phyloP scores from a whole-genome alignment of 2,888 invertebrate genomes.

The Smittia sp. region DNA sequence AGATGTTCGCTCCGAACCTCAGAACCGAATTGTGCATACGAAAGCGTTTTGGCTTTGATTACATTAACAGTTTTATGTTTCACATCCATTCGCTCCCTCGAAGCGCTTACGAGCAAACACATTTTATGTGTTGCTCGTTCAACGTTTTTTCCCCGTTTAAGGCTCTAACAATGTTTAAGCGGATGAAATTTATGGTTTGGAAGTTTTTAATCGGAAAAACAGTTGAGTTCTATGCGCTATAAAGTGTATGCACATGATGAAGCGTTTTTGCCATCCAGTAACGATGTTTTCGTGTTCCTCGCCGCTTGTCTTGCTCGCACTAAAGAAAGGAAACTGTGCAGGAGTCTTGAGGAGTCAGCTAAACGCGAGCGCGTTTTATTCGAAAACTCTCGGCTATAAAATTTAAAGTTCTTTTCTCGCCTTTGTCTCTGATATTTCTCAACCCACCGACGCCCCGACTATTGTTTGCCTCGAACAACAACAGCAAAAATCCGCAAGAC shows the following conservation, averaged over 20 bases:
- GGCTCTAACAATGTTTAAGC: slow-evolving; percentile 10
- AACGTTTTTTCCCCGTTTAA: background rate
- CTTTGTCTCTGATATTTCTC: background rate
- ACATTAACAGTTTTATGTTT: slow-evolving; percentile 18
- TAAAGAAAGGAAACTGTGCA: too few relatives aligned
- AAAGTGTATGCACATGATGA: background rate
- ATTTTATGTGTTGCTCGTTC: slow-evolving; percentile 21
- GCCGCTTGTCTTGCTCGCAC: too few relatives aligned
- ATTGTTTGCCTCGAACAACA: background rate
- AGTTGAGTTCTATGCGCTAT: slow-evolving; percentile 21
- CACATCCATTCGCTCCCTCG: background rate
- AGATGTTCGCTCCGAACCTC: background rate
- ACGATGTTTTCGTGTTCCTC: too few relatives aligned
- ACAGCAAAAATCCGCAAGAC: background rate
- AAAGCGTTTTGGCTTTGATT: slow-evolving; percentile 15
- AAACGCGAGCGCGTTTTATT: too few relatives aligned
- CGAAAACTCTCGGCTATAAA: too few relatives aligned
- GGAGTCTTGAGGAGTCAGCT: too few relatives aligned
- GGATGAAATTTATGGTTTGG: slow-evolving; percentile 21
- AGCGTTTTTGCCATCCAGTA: background rate
- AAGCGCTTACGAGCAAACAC: slow-evolving; percentile 1
- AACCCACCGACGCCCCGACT: background rate
- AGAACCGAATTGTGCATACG: background rate
- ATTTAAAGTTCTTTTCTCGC: background rate
- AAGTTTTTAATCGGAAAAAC: slow-evolving; percentile 25